Evolutionary conservation across 2,113 vertebrate species (phyloP).

Genomic region (Holacanthus passer): DNA sequence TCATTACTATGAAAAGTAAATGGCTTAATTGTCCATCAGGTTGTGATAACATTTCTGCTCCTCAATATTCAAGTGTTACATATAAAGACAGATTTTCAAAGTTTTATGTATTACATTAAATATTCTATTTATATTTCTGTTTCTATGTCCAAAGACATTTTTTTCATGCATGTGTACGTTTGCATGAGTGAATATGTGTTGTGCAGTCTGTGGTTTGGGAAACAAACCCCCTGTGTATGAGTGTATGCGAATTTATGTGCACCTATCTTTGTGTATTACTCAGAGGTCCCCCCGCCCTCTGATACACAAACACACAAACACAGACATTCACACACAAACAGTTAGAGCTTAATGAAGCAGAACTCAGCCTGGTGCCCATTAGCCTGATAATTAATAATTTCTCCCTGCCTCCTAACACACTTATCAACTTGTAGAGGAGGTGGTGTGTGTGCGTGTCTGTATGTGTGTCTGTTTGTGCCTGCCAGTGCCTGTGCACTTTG

Average conservation of each 20-base stretch:
- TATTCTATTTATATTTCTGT: neutral
- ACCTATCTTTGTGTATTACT: slow-evolving; percentile 60
- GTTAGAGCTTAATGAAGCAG: slow-evolving; percentile 95
- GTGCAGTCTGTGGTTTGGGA: neutral
- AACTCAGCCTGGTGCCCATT: slow-evolving; percentile 96
- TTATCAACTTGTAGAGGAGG: slow-evolving; percentile 89
- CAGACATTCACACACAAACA: slow-evolving; percentile 70
- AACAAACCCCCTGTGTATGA: slow-evolving; percentile 22
- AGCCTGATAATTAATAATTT: slow-evolving; percentile 99
- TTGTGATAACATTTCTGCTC: neutral
- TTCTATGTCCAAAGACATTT: neutral
- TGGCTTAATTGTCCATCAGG: neutral
- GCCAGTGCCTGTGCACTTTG: slow-evolving; percentile 56
- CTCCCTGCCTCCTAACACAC: slow-evolving; percentile 93
- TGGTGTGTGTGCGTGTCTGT: slow-evolving; percentile 36
- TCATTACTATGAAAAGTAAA: neutral
- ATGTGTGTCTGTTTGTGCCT: slow-evolving; percentile 49
- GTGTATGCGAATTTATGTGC: slow-evolving; percentile 37
- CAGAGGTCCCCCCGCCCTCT: slow-evolving; percentile 49
- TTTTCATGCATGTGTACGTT: slow-evolving; percentile 21
- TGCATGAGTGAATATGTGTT: slow-evolving; percentile 21
- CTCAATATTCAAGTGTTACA: neutral
- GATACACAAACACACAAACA: slow-evolving; percentile 69
- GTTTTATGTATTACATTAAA: neutral
- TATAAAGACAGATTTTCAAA: neutral